These are phyloP conservation scores for Cabera pusaria DNA, from an alignment of 2,888 invertebrate species.

Conservation along the genomic window DNA sequence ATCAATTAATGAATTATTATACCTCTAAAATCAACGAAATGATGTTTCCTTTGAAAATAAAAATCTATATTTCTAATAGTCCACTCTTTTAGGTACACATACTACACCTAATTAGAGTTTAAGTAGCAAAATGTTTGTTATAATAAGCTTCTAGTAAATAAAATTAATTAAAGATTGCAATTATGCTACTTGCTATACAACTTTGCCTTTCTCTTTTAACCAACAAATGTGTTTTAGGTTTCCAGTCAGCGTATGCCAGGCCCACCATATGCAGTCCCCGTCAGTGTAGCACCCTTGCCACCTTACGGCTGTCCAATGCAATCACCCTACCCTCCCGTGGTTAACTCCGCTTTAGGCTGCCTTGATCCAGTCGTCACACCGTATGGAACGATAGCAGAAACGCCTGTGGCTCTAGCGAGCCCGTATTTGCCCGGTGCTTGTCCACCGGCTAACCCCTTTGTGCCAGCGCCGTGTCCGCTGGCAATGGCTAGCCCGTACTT, in stretches of 20 bases:
- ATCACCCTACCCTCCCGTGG: constrained; percentile 1
- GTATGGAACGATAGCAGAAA: constrained; percentile 11
- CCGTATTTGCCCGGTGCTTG: background rate
- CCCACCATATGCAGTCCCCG: background rate
- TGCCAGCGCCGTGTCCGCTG: background rate
- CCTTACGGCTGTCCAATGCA: constrained; percentile 3
- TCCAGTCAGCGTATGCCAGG: constrained; percentile 4
- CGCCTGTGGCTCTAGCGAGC: constrained; percentile 2
- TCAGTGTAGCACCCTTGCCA: background rate
- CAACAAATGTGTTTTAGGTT: too few species aligned
- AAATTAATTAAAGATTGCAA: too few species aligned
- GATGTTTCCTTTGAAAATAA: too few species aligned
- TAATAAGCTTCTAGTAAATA: too few species aligned
- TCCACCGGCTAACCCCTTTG: constrained; percentile 1
- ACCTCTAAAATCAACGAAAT: too few species aligned
- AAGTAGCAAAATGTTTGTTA: too few species aligned
- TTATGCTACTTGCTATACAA: too few species aligned
- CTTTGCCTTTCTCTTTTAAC: too few species aligned
- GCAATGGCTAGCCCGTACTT: constrained; percentile 40
- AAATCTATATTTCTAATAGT: too few species aligned
- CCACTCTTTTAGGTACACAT: too few species aligned
- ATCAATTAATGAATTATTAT: too few species aligned
- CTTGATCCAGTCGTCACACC: constrained; percentile 5
- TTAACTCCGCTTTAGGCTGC: constrained; percentile 7
- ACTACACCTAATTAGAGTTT: too few species aligned